Evolutionary conservation across 2,888 invertebrate genomes (phyloP).

Genomic region (Notodonta ziczac): DNA sequence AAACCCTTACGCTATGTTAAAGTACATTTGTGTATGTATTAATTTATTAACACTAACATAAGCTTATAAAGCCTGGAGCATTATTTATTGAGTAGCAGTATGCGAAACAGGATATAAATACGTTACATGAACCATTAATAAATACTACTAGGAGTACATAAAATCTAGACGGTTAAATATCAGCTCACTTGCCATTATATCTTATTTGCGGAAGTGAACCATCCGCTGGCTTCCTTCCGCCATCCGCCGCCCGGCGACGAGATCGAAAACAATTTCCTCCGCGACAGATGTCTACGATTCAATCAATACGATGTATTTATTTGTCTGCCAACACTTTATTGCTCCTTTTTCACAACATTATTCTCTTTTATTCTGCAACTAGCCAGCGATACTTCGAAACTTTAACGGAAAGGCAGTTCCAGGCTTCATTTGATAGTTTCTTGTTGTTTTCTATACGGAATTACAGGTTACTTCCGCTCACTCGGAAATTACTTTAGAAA

Average conservation of each 20-base stretch:
- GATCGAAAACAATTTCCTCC: slow-evolving; percentile 42
- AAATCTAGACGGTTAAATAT: slow-evolving; percentile 14
- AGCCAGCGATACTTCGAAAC: slow-evolving; percentile 30
- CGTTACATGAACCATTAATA: background rate
- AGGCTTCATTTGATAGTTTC: slow-evolving; percentile 27
- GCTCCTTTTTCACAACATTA: slow-evolving; percentile 24
- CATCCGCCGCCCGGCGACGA: slow-evolving; percentile 18
- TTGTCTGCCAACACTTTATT: slow-evolving; percentile 26
- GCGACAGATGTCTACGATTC: slow-evolving; percentile 31
- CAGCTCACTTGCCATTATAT: slow-evolving; percentile 23
- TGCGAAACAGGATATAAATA: no score
- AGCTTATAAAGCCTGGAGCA: no score
- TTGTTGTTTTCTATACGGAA: slow-evolving; percentile 28
- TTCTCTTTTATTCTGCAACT: slow-evolving; percentile 28
- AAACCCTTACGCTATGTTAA: background rate
- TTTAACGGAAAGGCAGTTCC: slow-evolving; percentile 28
- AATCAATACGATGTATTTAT: slow-evolving; percentile 34
- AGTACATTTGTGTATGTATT: no score
- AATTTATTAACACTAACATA: no score
- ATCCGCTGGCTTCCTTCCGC: slow-evolving; percentile 25
- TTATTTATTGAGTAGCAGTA: no score
- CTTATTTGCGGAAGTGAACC: slow-evolving; percentile 36
- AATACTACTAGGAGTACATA: slow-evolving; percentile 7
- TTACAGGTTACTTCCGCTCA: slow-evolving; percentile 19
- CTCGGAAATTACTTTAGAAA: slow-evolving; percentile 10